Evolutionary conservation across 2,797 vertebrate genomes (phyloP).

Genomic region (Leptatherina wallacei): DNA sequence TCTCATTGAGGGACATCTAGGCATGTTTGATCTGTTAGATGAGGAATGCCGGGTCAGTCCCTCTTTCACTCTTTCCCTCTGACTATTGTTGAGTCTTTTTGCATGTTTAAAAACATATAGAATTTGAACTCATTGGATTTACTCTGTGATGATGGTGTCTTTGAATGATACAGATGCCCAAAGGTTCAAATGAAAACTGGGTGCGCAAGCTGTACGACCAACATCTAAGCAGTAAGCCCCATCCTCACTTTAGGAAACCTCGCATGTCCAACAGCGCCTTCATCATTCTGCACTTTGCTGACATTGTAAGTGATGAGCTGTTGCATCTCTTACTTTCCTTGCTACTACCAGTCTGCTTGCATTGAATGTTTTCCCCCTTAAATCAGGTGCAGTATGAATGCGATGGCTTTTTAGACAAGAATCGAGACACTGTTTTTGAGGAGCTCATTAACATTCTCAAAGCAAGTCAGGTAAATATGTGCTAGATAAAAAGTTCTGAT

Average conservation of each 20-base stretch:
- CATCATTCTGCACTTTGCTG: slow-evolving; percentile 84
- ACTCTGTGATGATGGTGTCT: background rate
- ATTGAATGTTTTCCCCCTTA: background rate
- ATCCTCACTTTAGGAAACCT: slow-evolving; percentile 83
- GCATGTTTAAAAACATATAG: background rate
- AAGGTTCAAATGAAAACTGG: slow-evolving; percentile 86
- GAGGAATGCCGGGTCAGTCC: slow-evolving; percentile 85
- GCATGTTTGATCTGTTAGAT: slow-evolving; percentile 85
- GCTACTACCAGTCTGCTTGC: background rate
- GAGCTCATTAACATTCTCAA: slow-evolving; percentile 86
- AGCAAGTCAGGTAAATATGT: slow-evolving; percentile 83
- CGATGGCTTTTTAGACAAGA: slow-evolving; percentile 84
- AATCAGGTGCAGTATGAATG: slow-evolving; percentile 85
- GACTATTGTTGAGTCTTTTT: background rate
- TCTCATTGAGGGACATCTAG: slow-evolving; percentile 83
- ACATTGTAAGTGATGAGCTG: slow-evolving; percentile 71
- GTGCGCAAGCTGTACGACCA: slow-evolving; percentile 84
- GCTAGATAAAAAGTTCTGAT: background rate
- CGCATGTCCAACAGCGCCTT: slow-evolving; percentile 82
- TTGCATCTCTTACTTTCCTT: background rate
- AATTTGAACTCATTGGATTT: background rate
- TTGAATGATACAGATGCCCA: slow-evolving; percentile 83
- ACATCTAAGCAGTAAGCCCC: slow-evolving; percentile 71
- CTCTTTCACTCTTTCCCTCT: background rate
- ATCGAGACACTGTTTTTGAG: slow-evolving; percentile 85